phyloP scores from a whole-genome alignment of 2,113 vertebrate species.

The Protomyctophum bolini region DNA sequence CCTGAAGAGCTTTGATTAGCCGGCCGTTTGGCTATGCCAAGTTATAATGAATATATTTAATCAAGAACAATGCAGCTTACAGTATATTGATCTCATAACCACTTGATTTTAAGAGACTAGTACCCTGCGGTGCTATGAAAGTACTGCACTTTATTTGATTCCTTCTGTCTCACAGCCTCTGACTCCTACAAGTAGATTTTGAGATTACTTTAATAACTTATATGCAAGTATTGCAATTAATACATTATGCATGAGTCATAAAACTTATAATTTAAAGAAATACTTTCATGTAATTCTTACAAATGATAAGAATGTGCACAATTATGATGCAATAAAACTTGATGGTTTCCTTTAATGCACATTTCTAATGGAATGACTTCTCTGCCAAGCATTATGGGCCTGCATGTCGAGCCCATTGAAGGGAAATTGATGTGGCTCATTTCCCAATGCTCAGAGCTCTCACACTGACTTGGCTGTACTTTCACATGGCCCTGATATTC shows the following conservation, averaged over 20 bases:
- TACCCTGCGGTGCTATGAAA: conserved; percentile 11
- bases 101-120: conserved; percentile 32
- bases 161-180: neutral
- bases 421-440: conserved; percentile 43
- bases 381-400: conserved; percentile 39
- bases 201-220: neutral
- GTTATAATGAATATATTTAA: conserved; percentile 53
- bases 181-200: conserved; percentile 14
- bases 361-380: conserved; percentile 42
- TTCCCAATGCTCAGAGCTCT: conserved; percentile 22
- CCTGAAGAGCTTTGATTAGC: conserved; percentile 23
- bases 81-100: conserved; percentile 42
- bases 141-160: conserved; percentile 32
- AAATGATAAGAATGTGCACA: conserved; percentile 28
- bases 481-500: conserved; percentile 13
- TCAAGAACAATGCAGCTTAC: conserved; percentile 40
- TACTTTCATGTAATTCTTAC: conserved; percentile 17
- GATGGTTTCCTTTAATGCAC: conserved; percentile 47
- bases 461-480: conserved; percentile 26
- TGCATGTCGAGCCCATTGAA: conserved; percentile 33
- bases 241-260: neutral
- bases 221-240: neutral
- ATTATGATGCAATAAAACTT: conserved; percentile 22
- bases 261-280: conserved; percentile 1
- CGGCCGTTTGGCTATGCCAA: conserved; percentile 23